phyloP scores from a whole-genome alignment of 2,797 vertebrate species.

The Macroramphosus scolopax region DNA sequence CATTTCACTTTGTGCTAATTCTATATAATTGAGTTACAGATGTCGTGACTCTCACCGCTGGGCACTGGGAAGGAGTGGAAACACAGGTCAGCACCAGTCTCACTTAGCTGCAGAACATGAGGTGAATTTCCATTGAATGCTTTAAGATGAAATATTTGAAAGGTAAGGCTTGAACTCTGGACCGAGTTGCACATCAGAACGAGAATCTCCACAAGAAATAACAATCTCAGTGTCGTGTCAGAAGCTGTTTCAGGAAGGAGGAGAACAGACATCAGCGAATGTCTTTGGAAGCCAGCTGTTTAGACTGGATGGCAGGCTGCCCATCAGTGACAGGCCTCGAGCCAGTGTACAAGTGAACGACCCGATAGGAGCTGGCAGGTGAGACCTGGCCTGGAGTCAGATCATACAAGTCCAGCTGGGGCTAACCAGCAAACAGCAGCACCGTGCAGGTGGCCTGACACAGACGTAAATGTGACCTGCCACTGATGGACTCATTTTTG shows the following conservation, averaged over 20 bases:
- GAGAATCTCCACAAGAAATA: conserved; percentile 45
- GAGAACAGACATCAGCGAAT: conserved; percentile 53
- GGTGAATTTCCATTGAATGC: too few species aligned
- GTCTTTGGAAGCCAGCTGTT: conserved; percentile 68
- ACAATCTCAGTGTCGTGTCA: conserved; percentile 62
- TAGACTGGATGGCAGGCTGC: conserved; percentile 68
- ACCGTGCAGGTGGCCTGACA: conserved; percentile 69
- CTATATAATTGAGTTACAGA: conserved; percentile 55
- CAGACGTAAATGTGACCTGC: conserved; percentile 69
- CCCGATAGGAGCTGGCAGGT: conserved; percentile 80
- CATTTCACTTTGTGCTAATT: conserved; percentile 57
- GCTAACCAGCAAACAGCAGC: conserved; percentile 60
- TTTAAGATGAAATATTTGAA: too few species aligned
- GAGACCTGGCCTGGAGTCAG: conserved; percentile 80
- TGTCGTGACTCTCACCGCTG: conserved; percentile 26
- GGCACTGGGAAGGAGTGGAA: conserved; percentile 17
- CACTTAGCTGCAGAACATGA: conserved; percentile 9
- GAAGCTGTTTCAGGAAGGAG: conserved; percentile 57
- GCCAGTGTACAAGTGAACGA: conserved; percentile 61
- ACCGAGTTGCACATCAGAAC: too few species aligned
- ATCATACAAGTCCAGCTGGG: conserved; percentile 75
- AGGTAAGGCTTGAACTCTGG: too few species aligned
- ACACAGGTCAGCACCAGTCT: conserved; percentile 28
- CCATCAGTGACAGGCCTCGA: conserved; percentile 73
- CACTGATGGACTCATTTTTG: conserved; percentile 59